Evolutionary conservation across 2,113 vertebrate genomes (phyloP).

Genomic region (Anarrhichthys ocellatus): DNA sequence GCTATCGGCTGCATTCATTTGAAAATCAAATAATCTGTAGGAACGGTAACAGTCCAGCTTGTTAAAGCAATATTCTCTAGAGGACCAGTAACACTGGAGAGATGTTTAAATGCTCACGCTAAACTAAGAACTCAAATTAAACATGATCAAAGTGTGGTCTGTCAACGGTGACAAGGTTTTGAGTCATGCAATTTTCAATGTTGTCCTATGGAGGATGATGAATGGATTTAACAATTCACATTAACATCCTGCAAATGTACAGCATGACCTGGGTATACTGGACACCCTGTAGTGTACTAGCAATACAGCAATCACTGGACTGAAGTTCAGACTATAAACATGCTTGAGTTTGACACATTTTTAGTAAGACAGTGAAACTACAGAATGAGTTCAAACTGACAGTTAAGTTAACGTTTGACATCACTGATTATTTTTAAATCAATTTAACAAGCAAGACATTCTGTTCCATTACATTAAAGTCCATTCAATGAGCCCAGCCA

Average conservation of each 20-base stretch:
- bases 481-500: background rate
- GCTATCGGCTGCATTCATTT: background rate
- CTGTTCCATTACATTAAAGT: background rate
- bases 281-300: background rate
- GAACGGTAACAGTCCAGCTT: background rate
- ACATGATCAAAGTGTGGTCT: background rate
- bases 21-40: background rate
- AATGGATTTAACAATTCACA: background rate
- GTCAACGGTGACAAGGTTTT: no score
- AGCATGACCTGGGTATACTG: background rate
- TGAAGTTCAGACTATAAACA: background rate
- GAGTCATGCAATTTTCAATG: background rate
- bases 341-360: background rate
- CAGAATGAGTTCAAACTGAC: background rate
- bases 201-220: background rate
- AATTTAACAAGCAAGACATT: slow-evolving; percentile 1
- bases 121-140: background rate
- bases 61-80: background rate
- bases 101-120: background rate
- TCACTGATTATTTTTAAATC: background rate
- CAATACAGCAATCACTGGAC: no score
- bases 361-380: background rate
- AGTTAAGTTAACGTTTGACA: background rate
- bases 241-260: background rate
- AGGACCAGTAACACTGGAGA: background rate